Percentiles rank a stretch among this genome's conserved stretches.
Evolutionary conservation across 1,140 invertebrate species (phyloP).

Genomic region (Papilio aristodemus): DNA sequence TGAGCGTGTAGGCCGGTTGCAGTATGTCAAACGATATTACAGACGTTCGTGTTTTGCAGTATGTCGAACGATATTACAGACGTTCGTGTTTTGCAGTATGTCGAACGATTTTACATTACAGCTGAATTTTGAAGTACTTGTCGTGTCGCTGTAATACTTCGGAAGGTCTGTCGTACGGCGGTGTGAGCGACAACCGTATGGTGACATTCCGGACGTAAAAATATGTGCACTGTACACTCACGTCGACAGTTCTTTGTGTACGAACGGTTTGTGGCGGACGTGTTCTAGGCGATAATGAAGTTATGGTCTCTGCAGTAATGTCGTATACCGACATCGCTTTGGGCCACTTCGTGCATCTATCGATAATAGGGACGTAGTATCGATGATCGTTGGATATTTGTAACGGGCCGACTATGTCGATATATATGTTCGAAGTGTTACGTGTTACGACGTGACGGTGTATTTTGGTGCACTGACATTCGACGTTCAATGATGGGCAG

Average conservation of each 20-base stretch:
- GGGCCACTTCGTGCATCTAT: slow-evolving; percentile 41
- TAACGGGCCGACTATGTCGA: background rate
- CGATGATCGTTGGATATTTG: slow-evolving; percentile 7
- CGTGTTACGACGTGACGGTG: too few relatives aligned
- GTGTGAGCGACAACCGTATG: slow-evolving; percentile 37
- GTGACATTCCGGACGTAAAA: slow-evolving; percentile 39
- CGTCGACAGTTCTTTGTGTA: too few relatives aligned
- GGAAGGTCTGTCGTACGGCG: slow-evolving; percentile 39
- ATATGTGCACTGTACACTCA: too few relatives aligned
- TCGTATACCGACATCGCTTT: slow-evolving; percentile 37
- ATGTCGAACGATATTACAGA: slow-evolving; percentile 36
- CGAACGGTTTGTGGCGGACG: too few relatives aligned
- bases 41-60: slow-evolving; percentile 31
- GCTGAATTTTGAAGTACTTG: slow-evolving; percentile 38
- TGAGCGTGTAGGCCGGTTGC: slow-evolving; percentile 36
- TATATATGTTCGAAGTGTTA: too few relatives aligned
- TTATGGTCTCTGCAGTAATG: slow-evolving; percentile 33
- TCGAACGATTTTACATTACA: too few relatives aligned
- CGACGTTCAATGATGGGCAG: too few relatives aligned
- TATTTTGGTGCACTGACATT: too few relatives aligned
- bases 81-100: too few relatives aligned
- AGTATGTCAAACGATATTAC: slow-evolving; percentile 38
- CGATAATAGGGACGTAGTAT: slow-evolving; percentile 40
- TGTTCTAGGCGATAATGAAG: too few relatives aligned
- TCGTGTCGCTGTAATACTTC: slow-evolving; percentile 39